Percentiles rank a stretch among this genome's conserved stretches.
Evolutionary conservation across 2,113 vertebrate species (phyloP).

Genomic region (Isichthys henryi): DNA sequence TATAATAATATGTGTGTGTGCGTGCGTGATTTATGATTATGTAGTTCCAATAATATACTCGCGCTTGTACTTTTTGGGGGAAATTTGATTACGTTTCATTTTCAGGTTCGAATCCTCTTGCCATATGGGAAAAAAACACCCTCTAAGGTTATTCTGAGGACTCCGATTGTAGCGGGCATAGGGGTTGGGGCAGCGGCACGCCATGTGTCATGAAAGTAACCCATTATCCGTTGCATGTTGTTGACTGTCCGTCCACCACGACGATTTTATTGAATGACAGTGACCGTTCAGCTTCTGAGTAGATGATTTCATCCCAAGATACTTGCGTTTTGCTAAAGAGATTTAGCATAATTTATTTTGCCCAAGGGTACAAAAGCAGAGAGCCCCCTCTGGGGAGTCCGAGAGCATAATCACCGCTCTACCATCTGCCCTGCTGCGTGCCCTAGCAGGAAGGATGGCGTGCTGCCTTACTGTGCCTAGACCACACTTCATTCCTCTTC

Average conservation of each 20-base stretch:
- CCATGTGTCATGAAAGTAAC: not conserved
- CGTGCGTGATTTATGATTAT: not conserved
- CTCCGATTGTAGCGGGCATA: not conserved
- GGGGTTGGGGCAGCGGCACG: not conserved
- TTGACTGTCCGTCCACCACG: not conserved
- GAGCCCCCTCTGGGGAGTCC: not conserved
- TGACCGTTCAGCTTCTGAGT: not conserved
- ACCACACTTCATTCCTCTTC: not conserved
- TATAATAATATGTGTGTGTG: not conserved
- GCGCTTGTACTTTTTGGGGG: not conserved
- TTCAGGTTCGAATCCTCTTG: not conserved
- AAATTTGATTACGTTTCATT: slow-evolving; percentile 4
- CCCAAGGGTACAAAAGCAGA: not conserved
- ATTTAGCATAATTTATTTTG: not conserved
- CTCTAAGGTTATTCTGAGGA: not conserved
- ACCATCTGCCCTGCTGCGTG: not conserved
- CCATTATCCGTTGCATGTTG: not conserved
- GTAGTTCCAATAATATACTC: not conserved
- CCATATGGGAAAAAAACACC: not conserved
- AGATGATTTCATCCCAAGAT: not conserved
- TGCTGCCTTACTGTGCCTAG: not conserved
- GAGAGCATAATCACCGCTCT: not conserved
- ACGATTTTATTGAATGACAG: not conserved
- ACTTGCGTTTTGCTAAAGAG: not conserved
- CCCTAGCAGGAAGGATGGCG: not conserved